phyloP scores from a whole-genome alignment of 2,888 invertebrate genomes.

The Hydrotaea cyrtoneurina region DNA sequence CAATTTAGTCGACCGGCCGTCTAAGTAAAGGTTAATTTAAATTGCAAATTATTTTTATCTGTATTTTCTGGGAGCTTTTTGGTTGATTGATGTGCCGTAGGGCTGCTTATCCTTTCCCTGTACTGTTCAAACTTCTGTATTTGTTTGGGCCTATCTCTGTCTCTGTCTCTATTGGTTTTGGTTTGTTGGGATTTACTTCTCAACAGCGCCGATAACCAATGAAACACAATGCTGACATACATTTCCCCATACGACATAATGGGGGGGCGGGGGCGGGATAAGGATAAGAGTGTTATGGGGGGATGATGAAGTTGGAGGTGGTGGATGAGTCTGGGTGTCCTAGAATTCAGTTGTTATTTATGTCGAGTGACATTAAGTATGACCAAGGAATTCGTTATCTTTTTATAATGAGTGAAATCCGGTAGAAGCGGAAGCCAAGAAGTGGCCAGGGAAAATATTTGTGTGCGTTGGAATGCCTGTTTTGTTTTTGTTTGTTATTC shows the following conservation, averaged over 20 bases:
- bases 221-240: no score
- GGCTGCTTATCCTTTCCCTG: neutral
- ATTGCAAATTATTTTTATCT: slow-evolving; percentile 15
- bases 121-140: neutral
- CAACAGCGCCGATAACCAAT: neutral
- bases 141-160: neutral
- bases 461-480: neutral
- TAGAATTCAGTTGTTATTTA: neutral
- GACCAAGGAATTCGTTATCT: slow-evolving; percentile 3
- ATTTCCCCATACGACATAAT: no score
- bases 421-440: neutral
- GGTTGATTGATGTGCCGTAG: neutral
- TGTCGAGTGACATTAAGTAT: neutral
- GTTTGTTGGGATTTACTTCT: neutral
- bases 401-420: neutral
- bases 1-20: neutral
- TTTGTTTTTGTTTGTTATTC: neutral
- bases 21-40: neutral
- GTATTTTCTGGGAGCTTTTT: neutral
- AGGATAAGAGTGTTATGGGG: no score
- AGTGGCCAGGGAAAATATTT: neutral
- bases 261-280: no score
- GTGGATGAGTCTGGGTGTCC: neutral
- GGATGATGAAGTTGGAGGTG: no score
- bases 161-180: neutral